Base-by-base conservation (phyloP, 53 echinoderm and acorn worm genomes). In the Crossaster papposus region DNA sequence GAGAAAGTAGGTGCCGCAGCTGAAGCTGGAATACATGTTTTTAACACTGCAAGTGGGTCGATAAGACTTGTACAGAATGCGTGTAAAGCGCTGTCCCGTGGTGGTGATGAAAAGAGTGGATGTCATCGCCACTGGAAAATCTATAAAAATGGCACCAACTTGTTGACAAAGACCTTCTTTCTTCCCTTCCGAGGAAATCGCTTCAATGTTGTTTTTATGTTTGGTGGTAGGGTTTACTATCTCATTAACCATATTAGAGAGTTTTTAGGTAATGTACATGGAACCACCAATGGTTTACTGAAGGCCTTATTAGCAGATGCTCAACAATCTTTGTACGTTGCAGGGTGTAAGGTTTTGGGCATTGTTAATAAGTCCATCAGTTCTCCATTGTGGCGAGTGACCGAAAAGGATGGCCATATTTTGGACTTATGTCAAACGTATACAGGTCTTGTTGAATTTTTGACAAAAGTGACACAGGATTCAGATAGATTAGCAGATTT, bases 381-480 rank as follows among this genome's bases (percentile, higher is more conserved):
- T 86, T n/a, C 91, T 24, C 91, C 91, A 79, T 86, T 91, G 54
- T 91, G 91, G 91, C 64, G 91, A 51, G 28, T 86, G 4, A 91
- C 79, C 17, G 91, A 91, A 86, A 91, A 86, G 51, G 31, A 86
- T 79, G 91, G 91, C 54, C 91, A 91, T 65, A 91, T 91, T 79
- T 80, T 91, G 30, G 91, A 91, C 4, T 50, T 91, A 37, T 91
- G 91, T 70, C 2, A 86, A 34, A 54, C 22, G 26, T 91, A 91
- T 54, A 86, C 91, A 35, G 91, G 91, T 1, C 86, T 91, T 2
- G 91, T 91, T 34, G 44, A 91, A 34, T 91, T 91, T 70, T 33
- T 91, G 2, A 50, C 24, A 77, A 86, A 86, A 53, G 70, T 85
- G 24, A 91, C 91, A 35, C 35, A 26, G 1, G 80, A 91, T 34